Conservation (phyloP, 2,113 vertebrate genomes). For the Strix uralensis region DNA sequence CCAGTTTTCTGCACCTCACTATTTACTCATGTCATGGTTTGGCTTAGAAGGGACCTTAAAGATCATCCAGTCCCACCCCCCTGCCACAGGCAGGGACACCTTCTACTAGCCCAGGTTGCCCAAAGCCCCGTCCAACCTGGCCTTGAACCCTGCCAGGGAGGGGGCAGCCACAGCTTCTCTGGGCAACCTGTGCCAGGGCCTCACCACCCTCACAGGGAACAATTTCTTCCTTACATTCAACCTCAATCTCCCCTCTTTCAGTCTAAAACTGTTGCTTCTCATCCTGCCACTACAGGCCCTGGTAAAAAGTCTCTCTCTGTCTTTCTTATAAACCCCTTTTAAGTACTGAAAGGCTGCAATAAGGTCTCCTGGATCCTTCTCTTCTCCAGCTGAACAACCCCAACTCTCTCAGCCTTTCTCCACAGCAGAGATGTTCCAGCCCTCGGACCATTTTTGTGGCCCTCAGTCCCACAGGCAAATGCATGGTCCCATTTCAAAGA, state of each 20-base stretch:
- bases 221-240: neutral
- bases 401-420: neutral
- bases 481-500: neutral
- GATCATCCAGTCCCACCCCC: fast-evolving
- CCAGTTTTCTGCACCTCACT: neutral
- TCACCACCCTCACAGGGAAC: fast-evolving
- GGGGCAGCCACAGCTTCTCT: neutral
- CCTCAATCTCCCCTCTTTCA: neutral
- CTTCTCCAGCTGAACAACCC: neutral
- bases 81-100: neutral
- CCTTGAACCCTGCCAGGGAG: neutral
- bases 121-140: fast-evolving
- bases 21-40: neutral
- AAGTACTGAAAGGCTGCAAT: fast-evolving
- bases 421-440: neutral
- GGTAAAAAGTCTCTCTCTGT: neutral
- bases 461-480: neutral
- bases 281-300: neutral
- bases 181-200: neutral
- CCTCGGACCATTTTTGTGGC: neutral
- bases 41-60: neutral
- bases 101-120: fast-evolving
- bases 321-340: neutral
- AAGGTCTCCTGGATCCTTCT: neutral
- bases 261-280: neutral